phyloP scores from a whole-genome alignment of 1,140 invertebrate species.

The Zaprionus ornatus region DNA sequence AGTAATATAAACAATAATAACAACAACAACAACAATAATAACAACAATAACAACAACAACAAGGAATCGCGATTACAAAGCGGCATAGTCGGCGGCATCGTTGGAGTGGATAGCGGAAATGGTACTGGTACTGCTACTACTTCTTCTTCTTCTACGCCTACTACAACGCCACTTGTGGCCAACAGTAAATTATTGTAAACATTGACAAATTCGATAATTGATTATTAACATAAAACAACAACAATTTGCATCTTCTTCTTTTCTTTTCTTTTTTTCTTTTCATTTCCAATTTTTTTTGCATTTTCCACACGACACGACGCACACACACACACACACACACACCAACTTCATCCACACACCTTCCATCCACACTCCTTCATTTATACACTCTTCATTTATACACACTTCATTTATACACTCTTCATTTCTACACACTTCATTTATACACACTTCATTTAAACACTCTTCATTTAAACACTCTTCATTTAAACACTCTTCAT shows the following conservation, averaged over 20 bases:
- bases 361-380: slow-evolving; percentile 3
- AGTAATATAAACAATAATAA: slow-evolving; percentile 37
- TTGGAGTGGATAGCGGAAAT: slow-evolving; percentile 64
- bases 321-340: slow-evolving; percentile 25
- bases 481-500: too few species aligned
- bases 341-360: slow-evolving; percentile 2
- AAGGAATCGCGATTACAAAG: background rate
- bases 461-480: too few species aligned
- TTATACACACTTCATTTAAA: too few species aligned
- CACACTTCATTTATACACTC: slow-evolving; percentile 3
- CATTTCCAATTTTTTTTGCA: slow-evolving; percentile 39
- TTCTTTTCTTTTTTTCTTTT: slow-evolving; percentile 58
- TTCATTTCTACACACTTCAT: too few species aligned
- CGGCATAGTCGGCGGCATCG: slow-evolving; percentile 29
- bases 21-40: background rate
- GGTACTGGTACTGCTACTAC: slow-evolving; percentile 80
- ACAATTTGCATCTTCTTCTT: slow-evolving; percentile 81
- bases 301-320: slow-evolving; percentile 33
- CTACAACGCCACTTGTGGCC: slow-evolving; percentile 84
- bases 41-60: background rate
- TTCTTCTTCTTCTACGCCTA: slow-evolving; percentile 80
- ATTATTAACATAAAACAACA: slow-evolving; percentile 83
- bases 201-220: slow-evolving; percentile 81
- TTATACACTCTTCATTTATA: slow-evolving; percentile 32
- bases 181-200: slow-evolving; percentile 84